A percentile compares a stretch with the other conserved stretches of the same genome.
Conservation (phyloP, 2,113 vertebrate species). For the Parotia lawesii region DNA sequence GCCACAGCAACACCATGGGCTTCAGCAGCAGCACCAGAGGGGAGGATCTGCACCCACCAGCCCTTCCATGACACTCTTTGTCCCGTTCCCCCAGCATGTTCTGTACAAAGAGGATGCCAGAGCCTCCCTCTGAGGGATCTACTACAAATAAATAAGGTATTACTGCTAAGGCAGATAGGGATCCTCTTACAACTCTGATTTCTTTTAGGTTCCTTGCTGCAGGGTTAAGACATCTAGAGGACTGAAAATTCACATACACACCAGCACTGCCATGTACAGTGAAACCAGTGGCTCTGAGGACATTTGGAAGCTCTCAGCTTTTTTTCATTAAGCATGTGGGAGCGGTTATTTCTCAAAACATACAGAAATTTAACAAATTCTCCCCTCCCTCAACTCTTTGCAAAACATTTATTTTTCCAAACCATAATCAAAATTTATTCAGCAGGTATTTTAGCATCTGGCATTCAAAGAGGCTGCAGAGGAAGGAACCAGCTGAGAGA, state of each 20-base stretch:
- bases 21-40: background rate
- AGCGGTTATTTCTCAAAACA: background rate
- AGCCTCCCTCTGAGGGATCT: background rate
- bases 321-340: background rate
- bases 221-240: background rate
- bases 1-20: background rate
- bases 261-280: background rate
- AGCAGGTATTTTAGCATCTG: background rate
- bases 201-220: background rate
- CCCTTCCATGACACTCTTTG: fast-evolving
- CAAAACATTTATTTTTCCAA: background rate
- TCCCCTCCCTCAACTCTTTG: background rate
- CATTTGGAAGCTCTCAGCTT: background rate
- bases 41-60: background rate
- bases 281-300: background rate
- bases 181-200: background rate
- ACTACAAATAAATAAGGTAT: constrained; percentile 4
- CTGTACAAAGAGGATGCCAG: background rate
- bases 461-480: background rate
- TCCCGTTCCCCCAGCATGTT: background rate
- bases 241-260: background rate
- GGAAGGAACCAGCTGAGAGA: background rate
- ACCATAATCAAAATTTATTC: background rate
- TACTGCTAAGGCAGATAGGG: background rate
- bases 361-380: background rate